Base-by-base conservation (phyloP, 1,140 invertebrate genomes). In the Tetragnatha versicolor region DNA sequence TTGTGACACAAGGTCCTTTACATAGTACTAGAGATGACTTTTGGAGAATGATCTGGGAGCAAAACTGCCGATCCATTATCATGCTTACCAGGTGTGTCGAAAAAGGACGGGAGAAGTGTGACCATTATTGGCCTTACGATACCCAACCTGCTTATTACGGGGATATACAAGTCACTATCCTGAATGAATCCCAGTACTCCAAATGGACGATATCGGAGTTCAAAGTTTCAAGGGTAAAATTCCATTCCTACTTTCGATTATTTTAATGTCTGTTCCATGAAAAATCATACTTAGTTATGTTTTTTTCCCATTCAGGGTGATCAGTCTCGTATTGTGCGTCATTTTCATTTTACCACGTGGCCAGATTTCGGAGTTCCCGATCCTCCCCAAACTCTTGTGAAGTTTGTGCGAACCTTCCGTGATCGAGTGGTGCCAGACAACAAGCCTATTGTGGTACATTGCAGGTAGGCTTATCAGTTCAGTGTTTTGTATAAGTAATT, bases 31-130 rank as follows among this genome's bases (percentile, higher is more conserved):
- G 96, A 58, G 95, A 97, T 84, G 97, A 99, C 86, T 98, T 99
- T 88, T 99, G 97, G 97, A 89, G 96, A 81, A 99, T 98, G 96
- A 93, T 95, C 82, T 98, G 96, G 95, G 96, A 98, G 85, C 94
- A 94, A 72, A 95, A 96, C 84, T 94, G 93, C 31, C 89, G 95
- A 78, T 94, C 95, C 20, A 95, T 98, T 82, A 94, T 98, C 0
- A 99, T 99, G 97, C 88, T 99, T 12, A 98, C 97, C 0, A 88
- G 94, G 69, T 97, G 95, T 85, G 92, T 97, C 45, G 94, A 96
- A 87, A 96, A 98, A 86, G 93, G 87, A 53, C 78, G 92, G 83
- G 95, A 97, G 87, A 97, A 97, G 85, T 97, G 97, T 88, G 96
- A 98, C 86, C 95, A 96, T 84, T 98, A 98, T 87, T 99, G 96